A percentile compares a stretch with the other conserved stretches of the same genome.
Evolutionary conservation across 2,797 vertebrate species (phyloP).

Genomic region (Anableps anableps): DNA sequence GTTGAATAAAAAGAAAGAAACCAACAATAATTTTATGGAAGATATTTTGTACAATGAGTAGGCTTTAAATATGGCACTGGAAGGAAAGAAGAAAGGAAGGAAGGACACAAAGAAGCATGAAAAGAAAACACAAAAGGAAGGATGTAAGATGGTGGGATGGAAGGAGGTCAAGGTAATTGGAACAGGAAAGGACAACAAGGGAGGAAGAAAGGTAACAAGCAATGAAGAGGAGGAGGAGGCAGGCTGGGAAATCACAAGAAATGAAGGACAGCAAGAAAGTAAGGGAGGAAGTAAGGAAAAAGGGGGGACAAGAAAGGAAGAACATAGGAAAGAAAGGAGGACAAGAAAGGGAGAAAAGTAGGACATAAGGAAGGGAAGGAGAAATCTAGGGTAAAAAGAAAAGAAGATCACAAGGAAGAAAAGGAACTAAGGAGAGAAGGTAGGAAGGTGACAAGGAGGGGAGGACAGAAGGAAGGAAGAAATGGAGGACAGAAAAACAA

Average conservation of each 20-base stretch:
- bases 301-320: not conserved
- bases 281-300: not conserved
- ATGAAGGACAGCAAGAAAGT: too few species aligned
- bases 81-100: not conserved
- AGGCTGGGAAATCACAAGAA: not conserved
- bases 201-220: too few species aligned
- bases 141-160: too few species aligned
- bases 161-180: too few species aligned
- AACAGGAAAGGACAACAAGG: too few species aligned
- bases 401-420: not conserved
- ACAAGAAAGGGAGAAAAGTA: not conserved
- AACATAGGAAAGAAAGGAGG: not conserved
- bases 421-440: not conserved
- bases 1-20: not conserved
- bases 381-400: not conserved
- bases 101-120: too few species aligned
- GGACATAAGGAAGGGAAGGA: not conserved
- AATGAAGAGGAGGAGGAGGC: not conserved
- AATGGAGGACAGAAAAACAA: not conserved
- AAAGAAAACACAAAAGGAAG: too few species aligned
- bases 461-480: not conserved
- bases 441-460: not conserved
- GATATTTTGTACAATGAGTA: not conserved
- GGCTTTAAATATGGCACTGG: not conserved
- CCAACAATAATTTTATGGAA: not conserved